phyloP scores from a whole-genome alignment of 1,140 invertebrate species.

The Lucilia cuprina region DNA sequence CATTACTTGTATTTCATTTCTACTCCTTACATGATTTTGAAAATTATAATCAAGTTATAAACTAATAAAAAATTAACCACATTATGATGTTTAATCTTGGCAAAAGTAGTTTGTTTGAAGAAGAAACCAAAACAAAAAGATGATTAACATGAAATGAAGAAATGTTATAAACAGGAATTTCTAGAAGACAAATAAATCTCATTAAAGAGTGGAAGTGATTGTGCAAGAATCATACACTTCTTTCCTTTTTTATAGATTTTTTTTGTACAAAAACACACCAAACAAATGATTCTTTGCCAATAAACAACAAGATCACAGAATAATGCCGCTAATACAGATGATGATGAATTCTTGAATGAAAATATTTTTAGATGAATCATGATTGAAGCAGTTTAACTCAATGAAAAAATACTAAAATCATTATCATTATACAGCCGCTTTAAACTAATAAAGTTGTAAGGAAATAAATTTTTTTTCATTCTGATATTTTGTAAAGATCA shows the following conservation, averaged over 20 bases:
- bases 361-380: conserved; percentile 31
- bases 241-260: background rate
- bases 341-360: conserved; percentile 31
- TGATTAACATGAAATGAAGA: background rate
- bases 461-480: background rate
- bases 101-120: background rate
- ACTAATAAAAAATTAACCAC: background rate
- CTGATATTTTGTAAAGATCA: background rate
- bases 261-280: background rate
- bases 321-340: conserved; percentile 13
- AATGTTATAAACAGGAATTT: conserved; percentile 23
- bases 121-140: background rate
- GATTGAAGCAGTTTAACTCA: background rate
- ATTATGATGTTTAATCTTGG: background rate
- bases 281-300: conserved; percentile 29
- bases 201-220: conserved; percentile 35
- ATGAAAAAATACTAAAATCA: background rate
- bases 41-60: background rate
- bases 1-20: background rate
- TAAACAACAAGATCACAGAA: conserved; percentile 29
- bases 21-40: background rate
- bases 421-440: background rate
- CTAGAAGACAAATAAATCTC: conserved; percentile 31
- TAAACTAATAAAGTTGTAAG: background rate
- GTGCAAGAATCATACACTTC: conserved; percentile 18